phyloP scores from a whole-genome alignment of 2,113 vertebrate species.

The Hirundichthys speculiger region DNA sequence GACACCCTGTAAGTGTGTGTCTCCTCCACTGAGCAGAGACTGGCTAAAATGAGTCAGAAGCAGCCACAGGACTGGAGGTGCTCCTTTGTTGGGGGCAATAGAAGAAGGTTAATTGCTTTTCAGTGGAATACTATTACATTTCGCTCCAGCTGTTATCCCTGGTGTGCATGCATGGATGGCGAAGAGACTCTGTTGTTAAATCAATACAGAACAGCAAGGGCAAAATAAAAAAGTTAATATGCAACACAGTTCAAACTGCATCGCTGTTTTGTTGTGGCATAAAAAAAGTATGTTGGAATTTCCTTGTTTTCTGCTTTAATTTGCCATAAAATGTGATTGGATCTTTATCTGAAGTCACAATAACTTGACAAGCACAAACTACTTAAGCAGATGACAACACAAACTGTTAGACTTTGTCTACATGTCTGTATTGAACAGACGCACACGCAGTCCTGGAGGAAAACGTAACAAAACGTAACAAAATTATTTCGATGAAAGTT shows the following conservation, averaged over 20 bases:
- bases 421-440: no score
- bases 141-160: constrained; percentile 31
- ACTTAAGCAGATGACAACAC: no score
- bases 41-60: constrained; percentile 33
- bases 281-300: no score
- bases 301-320: no score
- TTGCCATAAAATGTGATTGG: no score
- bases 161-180: neutral
- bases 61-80: constrained; percentile 41
- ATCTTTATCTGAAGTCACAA: no score
- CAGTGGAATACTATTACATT: constrained; percentile 45
- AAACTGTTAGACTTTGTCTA: no score
- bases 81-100: constrained; percentile 51
- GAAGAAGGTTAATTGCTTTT: constrained; percentile 62
- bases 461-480: no score
- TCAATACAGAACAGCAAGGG: constrained; percentile 23
- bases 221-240: constrained; percentile 22
- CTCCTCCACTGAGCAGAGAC: constrained; percentile 34
- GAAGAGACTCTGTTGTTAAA: neutral
- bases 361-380: no score
- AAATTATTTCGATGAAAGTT: no score
- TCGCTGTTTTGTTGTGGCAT: neutral
- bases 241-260: neutral
- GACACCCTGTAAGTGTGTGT: constrained; percentile 47
- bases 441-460: no score